phyloP scores from a whole-genome alignment of 2,888 invertebrate species.

The Pristionchus fissidentatus region DNA sequence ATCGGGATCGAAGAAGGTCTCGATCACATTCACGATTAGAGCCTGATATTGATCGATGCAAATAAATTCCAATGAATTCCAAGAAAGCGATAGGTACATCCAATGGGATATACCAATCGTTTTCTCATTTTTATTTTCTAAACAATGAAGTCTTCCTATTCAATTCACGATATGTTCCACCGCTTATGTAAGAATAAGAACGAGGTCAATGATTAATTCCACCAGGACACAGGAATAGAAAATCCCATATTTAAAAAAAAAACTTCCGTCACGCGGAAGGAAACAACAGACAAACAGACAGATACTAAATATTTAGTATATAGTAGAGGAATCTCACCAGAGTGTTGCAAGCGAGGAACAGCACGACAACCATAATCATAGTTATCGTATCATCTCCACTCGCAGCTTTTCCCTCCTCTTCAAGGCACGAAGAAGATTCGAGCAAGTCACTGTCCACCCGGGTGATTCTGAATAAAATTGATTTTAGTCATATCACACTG shows the following conservation, averaged over 20 bases:
- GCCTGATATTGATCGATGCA: too few species aligned
- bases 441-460: constrained; percentile 33
- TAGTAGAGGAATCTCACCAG: constrained; percentile 56
- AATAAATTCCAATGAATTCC: too few species aligned
- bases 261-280: neutral
- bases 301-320: too few species aligned
- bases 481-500: too few species aligned
- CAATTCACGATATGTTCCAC: too few species aligned
- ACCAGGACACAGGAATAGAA: too few species aligned
- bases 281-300: neutral
- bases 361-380: constrained; percentile 75
- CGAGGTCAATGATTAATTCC: too few species aligned
- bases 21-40: constrained; percentile 73
- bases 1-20: constrained; percentile 74
- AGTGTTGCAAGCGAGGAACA: constrained; percentile 75
- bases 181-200: too few species aligned
- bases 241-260: neutral
- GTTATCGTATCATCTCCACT: constrained; percentile 74
- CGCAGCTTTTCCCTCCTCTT: constrained; percentile 39
- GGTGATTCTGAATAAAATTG: neutral
- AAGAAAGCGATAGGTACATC: too few species aligned
- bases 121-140: too few species aligned
- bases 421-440: neutral
- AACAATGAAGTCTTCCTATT: too few species aligned
- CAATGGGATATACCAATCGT: too few species aligned